Conservation (phyloP, 30 jellyfish, hydroid and myxozoan species). For the Aurelia coerulea region DNA sequence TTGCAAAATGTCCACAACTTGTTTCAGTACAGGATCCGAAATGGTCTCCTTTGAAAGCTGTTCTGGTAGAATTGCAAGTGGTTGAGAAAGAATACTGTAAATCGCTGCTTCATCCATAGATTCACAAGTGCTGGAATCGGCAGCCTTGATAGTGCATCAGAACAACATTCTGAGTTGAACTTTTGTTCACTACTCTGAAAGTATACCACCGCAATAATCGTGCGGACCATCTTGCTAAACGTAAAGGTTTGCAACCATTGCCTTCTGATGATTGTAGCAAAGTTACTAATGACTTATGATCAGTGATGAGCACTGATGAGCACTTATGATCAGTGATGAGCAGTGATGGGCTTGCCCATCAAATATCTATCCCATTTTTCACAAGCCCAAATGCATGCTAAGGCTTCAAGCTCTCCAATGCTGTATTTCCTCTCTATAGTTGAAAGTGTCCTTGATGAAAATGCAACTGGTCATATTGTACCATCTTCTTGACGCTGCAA, state of each 20-base stretch:
- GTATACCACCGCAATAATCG: constrained; percentile 7
- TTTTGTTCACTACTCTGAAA: constrained; percentile 23
- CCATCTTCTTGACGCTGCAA: constrained; percentile 51
- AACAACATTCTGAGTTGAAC: constrained; percentile 35
- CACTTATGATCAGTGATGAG: constrained; percentile 36
- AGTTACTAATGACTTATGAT: constrained; percentile 27
- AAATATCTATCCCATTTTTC: too few relatives aligned
- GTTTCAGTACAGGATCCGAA: too few relatives aligned
- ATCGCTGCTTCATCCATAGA: too few relatives aligned
- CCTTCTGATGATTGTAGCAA: constrained; percentile 53
- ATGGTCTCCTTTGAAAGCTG: too few relatives aligned
- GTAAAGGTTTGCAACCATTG: constrained; percentile 36
- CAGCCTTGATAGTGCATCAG: not conserved
- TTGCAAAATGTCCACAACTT: constrained; percentile 15
- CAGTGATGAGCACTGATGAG: constrained; percentile 32
- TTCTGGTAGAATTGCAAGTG: too few relatives aligned
- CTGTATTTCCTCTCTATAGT: too few relatives aligned
- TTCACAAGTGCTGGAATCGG: too few relatives aligned
- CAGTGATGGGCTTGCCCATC: too few relatives aligned
- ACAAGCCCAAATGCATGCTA: too few relatives aligned
- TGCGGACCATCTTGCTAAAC: constrained; percentile 57
- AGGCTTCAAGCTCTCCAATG: too few relatives aligned
- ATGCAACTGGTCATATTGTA: constrained; percentile 32
- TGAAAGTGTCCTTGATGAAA: not conserved
- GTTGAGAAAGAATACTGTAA: too few relatives aligned